Percentiles rank a stretch among this genome's conserved stretches.
These are phyloP conservation scores for Semotilus atromaculatus DNA, from an alignment of 2,797 vertebrate species.

Conservation along the genomic window DNA sequence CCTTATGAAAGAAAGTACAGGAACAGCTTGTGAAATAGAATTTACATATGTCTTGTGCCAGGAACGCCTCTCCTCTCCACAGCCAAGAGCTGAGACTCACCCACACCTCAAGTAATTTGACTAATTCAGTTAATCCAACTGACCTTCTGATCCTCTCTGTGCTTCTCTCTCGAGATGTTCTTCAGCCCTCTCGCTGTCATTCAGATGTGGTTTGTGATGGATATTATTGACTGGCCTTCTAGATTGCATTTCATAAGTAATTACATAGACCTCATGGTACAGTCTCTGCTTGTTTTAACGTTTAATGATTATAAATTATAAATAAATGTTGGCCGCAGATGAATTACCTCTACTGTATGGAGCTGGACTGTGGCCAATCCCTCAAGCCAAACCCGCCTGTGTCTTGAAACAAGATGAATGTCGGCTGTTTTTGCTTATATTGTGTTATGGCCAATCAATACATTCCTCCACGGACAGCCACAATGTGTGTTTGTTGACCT, in stretches of 20 bases:
- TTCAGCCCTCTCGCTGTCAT: not conserved
- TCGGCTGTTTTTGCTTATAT: conserved; percentile 36
- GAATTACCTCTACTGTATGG: conserved; percentile 44
- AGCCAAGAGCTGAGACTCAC: conserved; percentile 24
- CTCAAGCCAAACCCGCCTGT: conserved; percentile 17
- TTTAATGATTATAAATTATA: conserved; percentile 45
- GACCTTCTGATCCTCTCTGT: conserved; percentile 33
- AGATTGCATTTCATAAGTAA: conserved; percentile 28
- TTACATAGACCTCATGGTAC: conserved; percentile 23
- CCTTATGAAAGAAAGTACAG: conserved; percentile 13
- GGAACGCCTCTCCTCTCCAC: conserved; percentile 30
- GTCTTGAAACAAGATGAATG: conserved; percentile 50
- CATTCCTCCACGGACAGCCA: conserved; percentile 13
- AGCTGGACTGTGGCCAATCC: conserved; percentile 44
- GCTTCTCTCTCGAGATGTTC: conserved; percentile 9
- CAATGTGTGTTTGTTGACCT: conserved; percentile 36
- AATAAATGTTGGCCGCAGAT: conserved; percentile 14
- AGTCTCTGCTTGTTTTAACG: conserved; percentile 22
- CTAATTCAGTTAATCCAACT: conserved; percentile 46
- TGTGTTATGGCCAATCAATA: conserved; percentile 57
- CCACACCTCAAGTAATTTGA: conserved; percentile 46
- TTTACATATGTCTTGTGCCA: conserved; percentile 16
- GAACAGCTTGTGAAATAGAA: conserved; percentile 33
- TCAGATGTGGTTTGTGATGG: conserved; percentile 33
- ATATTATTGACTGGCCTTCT: conserved; percentile 9